A percentile compares a stretch with the other conserved stretches of the same genome.
Conservation (phyloP, 2,113 vertebrate genomes). For the Mystacornis crossleyi region DNA sequence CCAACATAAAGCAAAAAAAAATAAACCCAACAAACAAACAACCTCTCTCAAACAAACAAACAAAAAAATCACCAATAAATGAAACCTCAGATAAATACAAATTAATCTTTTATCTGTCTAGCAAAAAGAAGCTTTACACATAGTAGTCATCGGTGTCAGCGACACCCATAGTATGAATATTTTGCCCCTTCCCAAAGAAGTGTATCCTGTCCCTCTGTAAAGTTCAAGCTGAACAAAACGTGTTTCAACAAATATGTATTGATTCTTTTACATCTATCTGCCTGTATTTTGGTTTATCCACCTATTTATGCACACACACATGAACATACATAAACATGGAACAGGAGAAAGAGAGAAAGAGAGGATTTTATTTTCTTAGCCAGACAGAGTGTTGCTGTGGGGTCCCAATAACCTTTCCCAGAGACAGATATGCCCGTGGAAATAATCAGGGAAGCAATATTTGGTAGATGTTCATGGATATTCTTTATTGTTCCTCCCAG, state of each 20-base stretch:
- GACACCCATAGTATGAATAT: background rate
- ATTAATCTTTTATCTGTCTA: background rate
- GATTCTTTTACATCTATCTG: background rate
- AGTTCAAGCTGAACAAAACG: background rate
- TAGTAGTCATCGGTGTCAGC: background rate
- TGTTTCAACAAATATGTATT: background rate
- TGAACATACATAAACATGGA: background rate
- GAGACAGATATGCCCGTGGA: no score
- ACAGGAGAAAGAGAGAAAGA: background rate
- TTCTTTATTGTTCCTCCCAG: no score
- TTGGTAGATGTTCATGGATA: no score
- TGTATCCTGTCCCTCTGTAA: background rate
- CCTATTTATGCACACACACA: background rate
- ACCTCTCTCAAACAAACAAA: background rate
- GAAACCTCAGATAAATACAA: background rate
- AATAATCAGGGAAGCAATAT: no score
- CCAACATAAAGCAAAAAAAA: background rate
- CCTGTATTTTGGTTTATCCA: background rate
- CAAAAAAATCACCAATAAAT: background rate
- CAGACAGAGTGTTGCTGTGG: no score
- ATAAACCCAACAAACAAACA: background rate
- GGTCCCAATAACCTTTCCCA: no score
- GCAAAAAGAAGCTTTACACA: background rate
- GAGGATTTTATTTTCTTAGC: background rate
- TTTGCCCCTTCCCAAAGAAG: background rate